These are phyloP conservation scores for Catocala nupta DNA, from an alignment of 2,888 invertebrate genomes.

Conservation along the genomic window DNA sequence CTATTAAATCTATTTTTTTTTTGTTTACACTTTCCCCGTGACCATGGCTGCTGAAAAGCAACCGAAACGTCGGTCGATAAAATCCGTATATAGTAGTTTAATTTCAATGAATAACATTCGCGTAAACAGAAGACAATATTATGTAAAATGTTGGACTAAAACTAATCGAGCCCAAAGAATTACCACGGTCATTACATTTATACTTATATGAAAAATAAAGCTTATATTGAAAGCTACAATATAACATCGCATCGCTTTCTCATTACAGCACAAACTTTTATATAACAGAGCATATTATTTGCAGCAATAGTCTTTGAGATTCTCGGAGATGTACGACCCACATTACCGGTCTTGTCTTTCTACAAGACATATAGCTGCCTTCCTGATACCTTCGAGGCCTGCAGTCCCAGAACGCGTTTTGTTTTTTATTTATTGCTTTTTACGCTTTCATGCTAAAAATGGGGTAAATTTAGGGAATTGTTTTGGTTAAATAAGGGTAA, in stretches of 20 bases:
- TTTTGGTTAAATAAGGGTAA: background rate
- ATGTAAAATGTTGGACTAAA: no score
- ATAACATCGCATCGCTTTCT: background rate
- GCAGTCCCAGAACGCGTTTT: slow-evolving; percentile 24
- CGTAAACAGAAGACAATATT: no score
- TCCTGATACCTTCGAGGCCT: slow-evolving; percentile 50
- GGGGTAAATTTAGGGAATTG: background rate
- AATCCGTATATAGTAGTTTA: no score
- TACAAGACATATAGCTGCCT: slow-evolving; percentile 59
- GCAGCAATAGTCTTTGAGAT: slow-evolving; percentile 49
- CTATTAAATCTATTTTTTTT: no score
- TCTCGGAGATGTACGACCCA: slow-evolving; percentile 62
- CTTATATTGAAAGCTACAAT: background rate
- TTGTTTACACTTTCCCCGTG: no score
- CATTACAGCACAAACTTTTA: slow-evolving; percentile 9
- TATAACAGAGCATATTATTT: slow-evolving; percentile 48
- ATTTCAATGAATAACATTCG: no score
- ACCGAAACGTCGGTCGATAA: no score
- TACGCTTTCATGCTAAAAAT: slow-evolving; percentile 10
- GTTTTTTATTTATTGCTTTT: slow-evolving; percentile 21
- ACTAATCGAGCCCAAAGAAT: no score
- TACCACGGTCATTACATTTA: no score
- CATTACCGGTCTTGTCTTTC: slow-evolving; percentile 67
- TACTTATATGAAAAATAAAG: no score
- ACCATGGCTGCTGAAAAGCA: no score